Conservation (phyloP, 2,797 vertebrate species). For the Silurus aristotelis region DNA sequence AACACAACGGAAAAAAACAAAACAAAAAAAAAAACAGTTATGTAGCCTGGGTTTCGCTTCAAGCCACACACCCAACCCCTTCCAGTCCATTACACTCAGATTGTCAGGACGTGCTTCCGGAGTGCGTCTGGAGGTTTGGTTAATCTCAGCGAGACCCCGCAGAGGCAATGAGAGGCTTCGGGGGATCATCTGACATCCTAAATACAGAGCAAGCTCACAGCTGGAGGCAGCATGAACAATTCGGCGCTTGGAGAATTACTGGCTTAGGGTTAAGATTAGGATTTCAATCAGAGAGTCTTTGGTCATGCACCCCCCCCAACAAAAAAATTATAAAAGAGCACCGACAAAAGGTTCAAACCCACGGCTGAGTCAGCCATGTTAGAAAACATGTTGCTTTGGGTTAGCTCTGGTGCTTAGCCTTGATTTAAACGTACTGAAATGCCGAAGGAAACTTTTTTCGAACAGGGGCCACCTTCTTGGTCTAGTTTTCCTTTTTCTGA, state of each 20-base stretch:
- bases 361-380: slow-evolving; percentile 18
- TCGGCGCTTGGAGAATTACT: slow-evolving; percentile 3
- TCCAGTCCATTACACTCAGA: slow-evolving; percentile 37
- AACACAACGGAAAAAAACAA: background rate
- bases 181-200: slow-evolving; percentile 47
- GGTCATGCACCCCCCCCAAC: background rate
- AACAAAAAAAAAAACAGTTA: slow-evolving; percentile 14
- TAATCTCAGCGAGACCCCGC: slow-evolving; percentile 32
- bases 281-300: background rate
- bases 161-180: slow-evolving; percentile 45
- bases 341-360: slow-evolving; percentile 29
- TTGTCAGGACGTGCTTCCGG: slow-evolving; percentile 36
- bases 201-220: slow-evolving; percentile 40
- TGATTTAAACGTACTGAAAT: background rate
- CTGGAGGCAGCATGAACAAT: slow-evolving; percentile 30
- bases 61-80: slow-evolving; percentile 25
- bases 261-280: slow-evolving; percentile 27
- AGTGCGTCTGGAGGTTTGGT: slow-evolving; percentile 31
- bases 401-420: background rate
- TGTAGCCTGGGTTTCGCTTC: background rate
- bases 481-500: background rate
- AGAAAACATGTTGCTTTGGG: background rate
- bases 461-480: background rate
- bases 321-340: background rate
- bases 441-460: background rate